phyloP scores from a whole-genome alignment of 2,888 invertebrate genomes.

The Agapetus fuscipes region DNA sequence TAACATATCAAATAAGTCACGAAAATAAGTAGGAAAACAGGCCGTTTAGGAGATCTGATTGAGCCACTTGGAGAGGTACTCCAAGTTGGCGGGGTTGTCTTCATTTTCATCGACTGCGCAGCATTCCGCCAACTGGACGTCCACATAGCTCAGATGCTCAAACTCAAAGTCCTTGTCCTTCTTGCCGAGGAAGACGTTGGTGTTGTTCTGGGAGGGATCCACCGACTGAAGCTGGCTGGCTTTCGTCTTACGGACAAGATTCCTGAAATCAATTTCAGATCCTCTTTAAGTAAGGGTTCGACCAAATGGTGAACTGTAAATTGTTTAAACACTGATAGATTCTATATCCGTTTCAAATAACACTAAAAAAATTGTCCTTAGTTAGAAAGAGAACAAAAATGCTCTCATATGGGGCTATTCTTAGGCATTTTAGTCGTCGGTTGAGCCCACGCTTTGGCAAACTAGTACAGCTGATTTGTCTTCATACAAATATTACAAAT shows the following conservation, averaged over 20 bases:
- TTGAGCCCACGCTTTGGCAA: no score
- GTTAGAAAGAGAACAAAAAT: no score
- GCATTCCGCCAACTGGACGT: constrained; percentile 62
- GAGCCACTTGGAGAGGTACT: constrained; percentile 16
- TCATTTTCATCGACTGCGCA: constrained; percentile 46
- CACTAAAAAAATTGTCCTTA: no score
- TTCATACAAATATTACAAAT: no score
- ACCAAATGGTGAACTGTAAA: no score
- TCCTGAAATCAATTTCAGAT: constrained; percentile 52
- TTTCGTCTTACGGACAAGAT: constrained; percentile 76
- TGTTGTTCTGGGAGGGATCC: constrained; percentile 52
- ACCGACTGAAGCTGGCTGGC: constrained; percentile 71
- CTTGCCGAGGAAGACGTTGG: constrained; percentile 61
- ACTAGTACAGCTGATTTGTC: no score
- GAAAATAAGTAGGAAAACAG: no score
- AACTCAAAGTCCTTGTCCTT: constrained; percentile 78
- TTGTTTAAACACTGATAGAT: constrained; percentile 13
- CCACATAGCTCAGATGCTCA: constrained; percentile 55
- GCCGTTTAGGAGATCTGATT: constrained; percentile 9
- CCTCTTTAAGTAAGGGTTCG: no score
- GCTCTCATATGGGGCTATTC: no score
- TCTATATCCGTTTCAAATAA: background rate
- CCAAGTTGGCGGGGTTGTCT: constrained; percentile 24
- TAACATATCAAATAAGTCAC: no score
- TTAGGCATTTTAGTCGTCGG: no score